These are phyloP conservation scores for Lytechinus pictus DNA, from an alignment of 35 echinoderm and acorn worm species.

Conservation along the genomic window DNA sequence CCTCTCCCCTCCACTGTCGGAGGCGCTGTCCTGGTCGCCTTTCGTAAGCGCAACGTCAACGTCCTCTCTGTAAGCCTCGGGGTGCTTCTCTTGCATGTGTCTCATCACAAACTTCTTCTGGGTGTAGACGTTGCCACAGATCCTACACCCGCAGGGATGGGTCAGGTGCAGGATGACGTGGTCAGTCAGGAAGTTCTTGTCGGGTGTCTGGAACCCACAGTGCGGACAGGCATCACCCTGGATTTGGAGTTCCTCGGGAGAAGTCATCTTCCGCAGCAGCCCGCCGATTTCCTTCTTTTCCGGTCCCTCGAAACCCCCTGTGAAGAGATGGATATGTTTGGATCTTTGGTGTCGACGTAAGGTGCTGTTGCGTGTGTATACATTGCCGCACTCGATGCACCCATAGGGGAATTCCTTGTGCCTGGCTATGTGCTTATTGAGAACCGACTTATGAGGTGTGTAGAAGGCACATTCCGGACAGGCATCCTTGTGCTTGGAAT, in stretches of 20 bases:
- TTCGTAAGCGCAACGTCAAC: neutral
- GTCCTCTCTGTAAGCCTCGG: neutral
- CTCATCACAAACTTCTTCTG: neutral
- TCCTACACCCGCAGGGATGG: neutral
- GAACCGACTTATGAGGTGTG: neutral
- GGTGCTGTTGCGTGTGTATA: neutral
- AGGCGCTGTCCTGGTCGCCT: neutral
- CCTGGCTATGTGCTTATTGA: neutral
- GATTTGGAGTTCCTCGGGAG: neutral
- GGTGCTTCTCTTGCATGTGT: conserved; percentile 28
- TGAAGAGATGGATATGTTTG: neutral
- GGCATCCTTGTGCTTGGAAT: neutral
- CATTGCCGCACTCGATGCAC: neutral
- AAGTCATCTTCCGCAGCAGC: neutral
- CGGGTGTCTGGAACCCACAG: neutral
- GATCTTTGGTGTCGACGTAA: neutral
- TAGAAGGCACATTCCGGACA: neutral
- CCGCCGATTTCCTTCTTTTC: neutral
- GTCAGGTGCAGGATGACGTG: conserved; percentile 9
- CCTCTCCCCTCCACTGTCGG: neutral
- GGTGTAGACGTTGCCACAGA: neutral
- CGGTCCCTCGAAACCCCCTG: neutral
- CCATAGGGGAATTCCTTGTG: neutral
- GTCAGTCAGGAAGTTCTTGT: neutral
- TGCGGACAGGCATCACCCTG: neutral